Conservation (phyloP, 2,888 invertebrate species). For the Tromatobia lineatoria region DNA sequence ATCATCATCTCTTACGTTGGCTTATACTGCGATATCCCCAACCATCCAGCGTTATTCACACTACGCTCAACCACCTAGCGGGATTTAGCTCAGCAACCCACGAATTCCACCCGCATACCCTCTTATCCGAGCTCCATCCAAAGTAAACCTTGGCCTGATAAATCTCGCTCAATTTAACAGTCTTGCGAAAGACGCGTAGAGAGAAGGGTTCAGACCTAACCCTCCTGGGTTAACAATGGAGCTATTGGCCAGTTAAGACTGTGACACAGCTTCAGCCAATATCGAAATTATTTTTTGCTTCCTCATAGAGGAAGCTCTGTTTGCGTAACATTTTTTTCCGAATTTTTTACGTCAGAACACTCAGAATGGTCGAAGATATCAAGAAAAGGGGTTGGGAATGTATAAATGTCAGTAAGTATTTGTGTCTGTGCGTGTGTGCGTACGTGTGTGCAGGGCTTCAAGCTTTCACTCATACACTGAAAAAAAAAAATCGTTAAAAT, state of each 20-base stretch:
- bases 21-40: conserved; percentile 36
- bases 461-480: too few relatives aligned
- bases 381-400: too few relatives aligned
- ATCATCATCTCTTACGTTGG: conserved; percentile 36
- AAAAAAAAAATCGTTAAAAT: too few relatives aligned
- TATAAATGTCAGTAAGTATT: too few relatives aligned
- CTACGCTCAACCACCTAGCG: conserved; percentile 27
- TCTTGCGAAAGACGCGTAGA: conserved; percentile 1
- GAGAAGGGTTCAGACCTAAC: conserved; percentile 3
- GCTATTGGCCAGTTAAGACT: conserved; percentile 7
- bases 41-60: conserved; percentile 24
- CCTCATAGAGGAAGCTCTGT: too few relatives aligned
- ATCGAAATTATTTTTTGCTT: neutral
- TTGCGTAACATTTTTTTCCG: too few relatives aligned
- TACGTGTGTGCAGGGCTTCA: too few relatives aligned
- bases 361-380: too few relatives aligned
- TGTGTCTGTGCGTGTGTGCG: too few relatives aligned
- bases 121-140: conserved; percentile 46
- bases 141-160: conserved; percentile 57
- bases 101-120: conserved; percentile 61
- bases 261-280: conserved; percentile 1
- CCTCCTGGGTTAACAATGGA: neutral
- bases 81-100: conserved; percentile 22
- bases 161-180: conserved; percentile 54
- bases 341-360: too few relatives aligned